Conservation (phyloP, 2,113 vertebrate species). For the Albula goreensis region DNA sequence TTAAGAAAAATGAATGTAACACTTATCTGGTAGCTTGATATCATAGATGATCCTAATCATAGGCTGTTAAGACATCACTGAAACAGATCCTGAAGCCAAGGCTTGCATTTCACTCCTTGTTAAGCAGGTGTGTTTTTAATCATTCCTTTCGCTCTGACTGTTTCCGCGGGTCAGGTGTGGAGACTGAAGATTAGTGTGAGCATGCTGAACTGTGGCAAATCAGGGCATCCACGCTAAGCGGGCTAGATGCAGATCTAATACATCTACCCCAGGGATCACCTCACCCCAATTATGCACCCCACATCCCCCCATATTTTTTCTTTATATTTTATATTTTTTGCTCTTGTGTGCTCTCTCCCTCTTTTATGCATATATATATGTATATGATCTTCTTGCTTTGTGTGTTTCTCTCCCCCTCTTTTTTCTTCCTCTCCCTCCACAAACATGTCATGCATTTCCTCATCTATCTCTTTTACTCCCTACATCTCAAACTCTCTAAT, state of each 20-base stretch:
- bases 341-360: not conserved
- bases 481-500: conserved; percentile 36
- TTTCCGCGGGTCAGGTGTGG: conserved; percentile 48
- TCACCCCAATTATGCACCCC: conserved; percentile 71
- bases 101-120: conserved; percentile 25
- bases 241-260: conserved; percentile 67
- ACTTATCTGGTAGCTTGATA: not conserved
- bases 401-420: conserved; percentile 18
- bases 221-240: conserved; percentile 53
- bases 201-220: conserved; percentile 43
- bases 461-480: conserved; percentile 37
- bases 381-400: not conserved
- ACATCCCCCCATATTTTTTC: conserved; percentile 46
- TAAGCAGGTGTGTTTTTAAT: conserved; percentile 53
- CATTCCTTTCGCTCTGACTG: conserved; percentile 57
- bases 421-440: conserved; percentile 33
- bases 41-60: not conserved
- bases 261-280: conserved; percentile 63
- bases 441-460: too few species aligned
- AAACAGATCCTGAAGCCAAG: not conserved
- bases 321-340: not conserved
- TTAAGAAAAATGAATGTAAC: not conserved
- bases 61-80: not conserved
- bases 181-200: conserved; percentile 54
- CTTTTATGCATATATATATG: not conserved